Evolutionary conservation across 1,140 invertebrate genomes (phyloP), one percentile per base, ranked within the genome.

Genomic region (Tetraneura akinire): DNA sequence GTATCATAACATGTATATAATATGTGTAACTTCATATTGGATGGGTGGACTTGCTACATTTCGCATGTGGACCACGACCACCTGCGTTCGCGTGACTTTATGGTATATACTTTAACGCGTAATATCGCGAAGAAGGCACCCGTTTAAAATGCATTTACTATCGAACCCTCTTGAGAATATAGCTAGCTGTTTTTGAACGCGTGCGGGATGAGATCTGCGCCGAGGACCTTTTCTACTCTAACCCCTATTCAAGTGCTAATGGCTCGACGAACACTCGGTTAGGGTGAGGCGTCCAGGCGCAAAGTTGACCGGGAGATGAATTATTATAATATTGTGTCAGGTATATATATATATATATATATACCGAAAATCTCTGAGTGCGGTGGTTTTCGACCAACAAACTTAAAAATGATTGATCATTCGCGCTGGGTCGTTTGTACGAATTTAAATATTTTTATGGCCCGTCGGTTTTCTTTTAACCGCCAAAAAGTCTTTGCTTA

Each of bases 201-300:
- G 29, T 37, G 14, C 14, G 6, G 8, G 53, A 53, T n/a, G 51
- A 14, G 73, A 57, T 13, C 70, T 60, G 13, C n/a, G n/a, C 53
- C 73, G 42, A 78, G 55, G 23, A 55, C 55, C 74, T 55, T 78
- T 78, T 78, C 37, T 60, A 18, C 26, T 68, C 66, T 42, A 16
- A 60, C 49, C 74, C 55, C 55, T 55, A 9, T 78, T 78, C 53
- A 60, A 78, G 74, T 78, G 74, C 55, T 78, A 78, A 78, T 78
- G 74, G 74, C 37, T 78, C 74, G 55, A 6, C 29, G 74, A 78
- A 62, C 16, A 47, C 74, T 26, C 42, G 10, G 74, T 45, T 21
- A 23, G 13, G 64, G 42, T 5, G 51, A 74, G 71, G 18, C n/a
- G 10, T 11, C 49, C 16, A 4, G 26, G 18, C 26, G 42, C 60